A percentile compares a stretch with the other conserved stretches of the same genome.
Evolutionary conservation across 2,113 vertebrate genomes (phyloP).

Genomic region (Speoplatyrhinus poulsoni): DNA sequence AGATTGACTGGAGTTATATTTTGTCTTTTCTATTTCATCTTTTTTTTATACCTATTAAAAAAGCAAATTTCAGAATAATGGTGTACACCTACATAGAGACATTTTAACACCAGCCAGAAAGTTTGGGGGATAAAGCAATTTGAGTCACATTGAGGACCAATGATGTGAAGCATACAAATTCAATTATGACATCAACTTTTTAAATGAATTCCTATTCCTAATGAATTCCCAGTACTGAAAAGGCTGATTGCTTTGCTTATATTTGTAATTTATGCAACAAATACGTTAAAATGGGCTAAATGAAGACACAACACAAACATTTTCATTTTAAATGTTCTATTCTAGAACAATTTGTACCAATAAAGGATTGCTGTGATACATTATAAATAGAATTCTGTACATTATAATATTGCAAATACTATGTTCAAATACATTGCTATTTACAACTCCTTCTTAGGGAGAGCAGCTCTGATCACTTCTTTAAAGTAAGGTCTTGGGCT

Average conservation of each 20-base stretch:
- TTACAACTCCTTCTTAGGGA: conserved; percentile 85
- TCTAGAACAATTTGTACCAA: conserved; percentile 94
- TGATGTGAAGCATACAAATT: neutral
- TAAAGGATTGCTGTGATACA: conserved; percentile 84
- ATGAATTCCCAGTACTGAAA: neutral
- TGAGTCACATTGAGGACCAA: neutral
- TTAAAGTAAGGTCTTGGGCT: conserved; percentile 82
- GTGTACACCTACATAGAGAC: neutral
- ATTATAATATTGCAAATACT: conserved; percentile 87
- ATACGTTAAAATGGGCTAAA: conserved; percentile 11
- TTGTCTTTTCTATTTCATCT: too few relatives aligned
- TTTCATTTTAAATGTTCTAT: conserved; percentile 84
- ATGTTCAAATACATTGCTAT: conserved; percentile 86
- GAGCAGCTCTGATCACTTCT: conserved; percentile 90
- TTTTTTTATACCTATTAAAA: too few relatives aligned
- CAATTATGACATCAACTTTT: neutral
- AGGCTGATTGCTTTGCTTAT: neutral
- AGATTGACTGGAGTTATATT: too few relatives aligned
- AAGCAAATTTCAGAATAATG: too few relatives aligned
- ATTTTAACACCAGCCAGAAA: conserved; percentile 2
- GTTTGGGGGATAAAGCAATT: neutral
- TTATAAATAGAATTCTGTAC: conserved; percentile 99
- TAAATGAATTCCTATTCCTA: neutral
- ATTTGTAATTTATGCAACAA: neutral
- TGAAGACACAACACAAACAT: conserved; percentile 43